Evolutionary conservation across 2,113 vertebrate genomes (phyloP).

Genomic region (Thryonomys swinderianus): DNA sequence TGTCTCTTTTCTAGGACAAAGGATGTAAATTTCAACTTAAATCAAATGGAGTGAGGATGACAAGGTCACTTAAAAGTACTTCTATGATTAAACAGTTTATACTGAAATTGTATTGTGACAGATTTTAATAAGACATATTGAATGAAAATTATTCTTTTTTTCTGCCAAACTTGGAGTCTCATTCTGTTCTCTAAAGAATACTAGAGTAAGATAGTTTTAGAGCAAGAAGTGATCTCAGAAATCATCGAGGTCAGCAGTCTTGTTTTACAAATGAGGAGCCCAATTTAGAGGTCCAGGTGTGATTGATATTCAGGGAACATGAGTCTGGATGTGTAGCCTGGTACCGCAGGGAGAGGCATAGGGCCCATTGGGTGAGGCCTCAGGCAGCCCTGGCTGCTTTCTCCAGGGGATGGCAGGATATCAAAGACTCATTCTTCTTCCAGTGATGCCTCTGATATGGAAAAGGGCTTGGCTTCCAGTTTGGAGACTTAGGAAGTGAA

Average conservation of each 20-base stretch:
- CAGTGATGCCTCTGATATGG: not conserved
- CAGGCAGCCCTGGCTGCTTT: not conserved
- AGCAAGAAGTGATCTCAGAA: not conserved
- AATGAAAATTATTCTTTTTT: constrained; percentile 33
- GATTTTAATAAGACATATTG: constrained; percentile 58
- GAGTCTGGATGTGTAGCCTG: not conserved
- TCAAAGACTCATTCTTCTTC: not conserved
- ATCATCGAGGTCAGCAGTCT: not conserved
- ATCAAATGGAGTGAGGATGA: constrained; percentile 48
- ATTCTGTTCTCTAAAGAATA: not conserved
- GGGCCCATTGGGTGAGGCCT: not conserved
- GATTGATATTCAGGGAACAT: constrained; percentile 26
- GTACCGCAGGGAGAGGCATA: not conserved
- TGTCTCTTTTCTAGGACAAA: constrained; percentile 44
- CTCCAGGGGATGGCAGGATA: not conserved
- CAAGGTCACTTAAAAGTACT: constrained; percentile 70
- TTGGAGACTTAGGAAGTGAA: not conserved
- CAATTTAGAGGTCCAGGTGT: not conserved
- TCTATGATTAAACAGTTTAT: constrained; percentile 62
- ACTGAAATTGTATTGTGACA: constrained; percentile 57
- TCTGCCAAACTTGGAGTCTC: constrained; percentile 38
- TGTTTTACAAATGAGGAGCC: constrained; percentile 40
- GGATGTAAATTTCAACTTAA: constrained; percentile 64
- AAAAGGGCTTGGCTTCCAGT: not conserved
- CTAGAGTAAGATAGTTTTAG: constrained; percentile 6